Conservation (phyloP, 2,113 vertebrate genomes). For the Aix galericulata region DNA sequence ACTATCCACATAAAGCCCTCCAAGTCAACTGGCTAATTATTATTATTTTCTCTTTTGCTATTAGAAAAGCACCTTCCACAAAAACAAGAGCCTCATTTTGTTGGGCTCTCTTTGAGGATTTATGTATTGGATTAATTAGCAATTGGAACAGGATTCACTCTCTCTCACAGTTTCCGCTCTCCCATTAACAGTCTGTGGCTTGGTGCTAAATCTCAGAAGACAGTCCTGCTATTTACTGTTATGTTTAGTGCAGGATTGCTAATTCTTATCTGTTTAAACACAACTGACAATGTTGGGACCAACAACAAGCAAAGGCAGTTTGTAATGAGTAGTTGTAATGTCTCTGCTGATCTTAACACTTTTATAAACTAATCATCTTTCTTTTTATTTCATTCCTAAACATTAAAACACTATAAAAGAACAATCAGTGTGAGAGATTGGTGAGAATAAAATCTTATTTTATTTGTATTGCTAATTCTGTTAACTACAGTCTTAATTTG, state of each 20-base stretch:
- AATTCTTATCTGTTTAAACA: conserved; percentile 50
- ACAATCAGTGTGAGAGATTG: background rate
- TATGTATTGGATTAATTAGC: conserved; percentile 44
- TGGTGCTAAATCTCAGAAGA: conserved; percentile 26
- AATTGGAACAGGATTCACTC: conserved; percentile 16
- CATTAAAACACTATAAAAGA: background rate
- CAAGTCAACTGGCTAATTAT: conserved; percentile 48
- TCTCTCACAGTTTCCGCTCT: background rate
- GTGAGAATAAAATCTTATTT: background rate
- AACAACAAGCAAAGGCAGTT: background rate
- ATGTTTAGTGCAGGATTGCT: background rate
- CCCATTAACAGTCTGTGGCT: conserved; percentile 62
- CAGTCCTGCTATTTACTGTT: conserved; percentile 26
- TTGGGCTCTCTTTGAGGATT: conserved; percentile 36
- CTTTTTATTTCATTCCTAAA: conserved; percentile 5
- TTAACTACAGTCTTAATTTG: conserved; percentile 14
- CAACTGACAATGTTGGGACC: background rate
- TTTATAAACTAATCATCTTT: background rate
- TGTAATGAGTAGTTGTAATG: background rate
- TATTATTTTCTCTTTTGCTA: conserved; percentile 43
- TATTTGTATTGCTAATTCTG: background rate
- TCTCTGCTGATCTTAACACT: background rate
- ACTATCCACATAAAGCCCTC: conserved; percentile 37
- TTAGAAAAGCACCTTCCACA: conserved; percentile 35
- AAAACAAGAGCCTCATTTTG: conserved; percentile 27